Evolutionary conservation across 2,113 vertebrate genomes (phyloP).

Genomic region (Etia nguti): DNA sequence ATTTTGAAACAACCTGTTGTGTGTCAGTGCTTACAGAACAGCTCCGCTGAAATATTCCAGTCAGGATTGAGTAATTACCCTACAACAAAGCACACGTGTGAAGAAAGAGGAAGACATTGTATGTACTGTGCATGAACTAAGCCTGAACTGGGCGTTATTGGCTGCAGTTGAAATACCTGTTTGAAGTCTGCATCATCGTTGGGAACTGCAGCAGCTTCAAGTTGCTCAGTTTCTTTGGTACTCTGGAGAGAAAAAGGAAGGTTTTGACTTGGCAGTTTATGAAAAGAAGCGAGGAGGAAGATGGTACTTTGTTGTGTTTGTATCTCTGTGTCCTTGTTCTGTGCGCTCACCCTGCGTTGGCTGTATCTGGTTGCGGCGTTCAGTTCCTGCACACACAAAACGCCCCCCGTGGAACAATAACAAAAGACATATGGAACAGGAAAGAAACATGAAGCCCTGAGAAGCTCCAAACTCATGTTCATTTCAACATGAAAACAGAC

Average conservation of each 20-base stretch:
- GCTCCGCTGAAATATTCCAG: conserved; percentile 29
- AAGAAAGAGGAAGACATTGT: background rate
- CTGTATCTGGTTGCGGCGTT: background rate
- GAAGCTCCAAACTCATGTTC: background rate
- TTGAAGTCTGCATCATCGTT: conserved; percentile 20
- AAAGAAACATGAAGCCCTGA: background rate
- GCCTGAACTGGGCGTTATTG: background rate
- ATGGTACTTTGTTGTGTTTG: background rate
- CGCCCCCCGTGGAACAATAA: background rate
- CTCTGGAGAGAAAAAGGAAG: conserved; percentile 15
- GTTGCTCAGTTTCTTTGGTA: background rate
- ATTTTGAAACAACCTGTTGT: background rate
- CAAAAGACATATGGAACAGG: background rate
- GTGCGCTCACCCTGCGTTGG: background rate
- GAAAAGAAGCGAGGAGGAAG: background rate
- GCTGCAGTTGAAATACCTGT: conserved; percentile 16
- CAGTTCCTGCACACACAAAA: conserved; percentile 26
- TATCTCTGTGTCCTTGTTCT: background rate
- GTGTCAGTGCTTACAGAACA: background rate
- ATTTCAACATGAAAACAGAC: background rate
- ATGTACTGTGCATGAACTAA: background rate
- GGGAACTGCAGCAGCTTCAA: background rate
- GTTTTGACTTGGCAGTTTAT: too few species aligned
- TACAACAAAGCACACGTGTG: background rate
- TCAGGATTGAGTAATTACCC: background rate